Evolutionary conservation across 2,888 invertebrate genomes (phyloP).

Genomic region (Drosophila fungiperda): DNA sequence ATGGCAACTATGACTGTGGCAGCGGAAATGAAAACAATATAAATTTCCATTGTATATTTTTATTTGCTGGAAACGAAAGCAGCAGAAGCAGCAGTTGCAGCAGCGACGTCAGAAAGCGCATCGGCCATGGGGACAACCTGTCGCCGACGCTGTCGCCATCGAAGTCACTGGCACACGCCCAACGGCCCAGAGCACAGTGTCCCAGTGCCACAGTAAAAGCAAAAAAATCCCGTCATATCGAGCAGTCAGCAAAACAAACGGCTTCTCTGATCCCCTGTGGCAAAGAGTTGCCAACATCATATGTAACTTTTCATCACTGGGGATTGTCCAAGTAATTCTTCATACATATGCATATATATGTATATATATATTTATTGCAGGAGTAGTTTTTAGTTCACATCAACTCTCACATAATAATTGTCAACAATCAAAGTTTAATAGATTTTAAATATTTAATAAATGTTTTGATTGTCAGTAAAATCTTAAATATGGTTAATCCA

Average conservation of each 20-base stretch:
- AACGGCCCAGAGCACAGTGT: conserved; percentile 53
- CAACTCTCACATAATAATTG: background rate
- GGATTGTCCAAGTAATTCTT: background rate
- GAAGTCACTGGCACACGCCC: conserved; percentile 59
- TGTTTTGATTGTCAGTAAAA: background rate
- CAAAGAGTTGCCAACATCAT: conserved; percentile 20
- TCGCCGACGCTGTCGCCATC: conserved; percentile 36
- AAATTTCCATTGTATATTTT: conserved; percentile 76
- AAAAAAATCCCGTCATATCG: conserved; percentile 4
- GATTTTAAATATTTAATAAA: background rate
- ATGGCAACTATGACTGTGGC: conserved; percentile 36
- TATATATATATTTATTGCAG: background rate
- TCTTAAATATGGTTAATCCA: background rate
- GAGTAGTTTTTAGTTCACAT: conserved; percentile 2
- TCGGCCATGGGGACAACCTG: conserved; percentile 69
- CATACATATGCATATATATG: background rate
- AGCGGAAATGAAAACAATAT: conserved; percentile 79
- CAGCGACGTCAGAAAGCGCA: conserved; percentile 63
- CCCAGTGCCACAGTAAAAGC: conserved; percentile 22
- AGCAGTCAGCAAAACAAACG: conserved; percentile 16
- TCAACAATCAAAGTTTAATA: background rate
- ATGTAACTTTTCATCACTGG: conserved; percentile 6
- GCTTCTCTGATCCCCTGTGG: conserved; percentile 19
- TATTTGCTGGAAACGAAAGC: conserved; percentile 56
- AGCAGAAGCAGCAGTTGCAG: conserved; percentile 7